Evolutionary conservation across 2,888 invertebrate species (phyloP).

Genomic region (Polietes domitor): DNA sequence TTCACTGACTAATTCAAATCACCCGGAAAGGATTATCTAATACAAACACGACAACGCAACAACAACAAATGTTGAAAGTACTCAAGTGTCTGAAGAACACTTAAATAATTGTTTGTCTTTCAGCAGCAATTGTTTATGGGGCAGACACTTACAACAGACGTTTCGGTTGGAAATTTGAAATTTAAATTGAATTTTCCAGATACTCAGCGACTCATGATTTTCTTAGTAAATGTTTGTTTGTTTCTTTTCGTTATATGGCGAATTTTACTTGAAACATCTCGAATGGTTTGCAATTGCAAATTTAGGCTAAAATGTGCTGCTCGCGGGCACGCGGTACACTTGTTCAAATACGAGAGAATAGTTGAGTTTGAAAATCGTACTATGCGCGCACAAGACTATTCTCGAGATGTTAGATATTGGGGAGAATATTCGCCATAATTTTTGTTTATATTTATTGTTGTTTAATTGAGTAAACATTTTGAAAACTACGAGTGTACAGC

Average conservation of each 20-base stretch:
- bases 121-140: constrained; percentile 26
- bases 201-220: neutral
- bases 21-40: constrained; percentile 67
- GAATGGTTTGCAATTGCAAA: neutral
- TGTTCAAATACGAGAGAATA: neutral
- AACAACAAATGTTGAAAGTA: constrained; percentile 3
- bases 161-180: neutral
- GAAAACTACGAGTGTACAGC: neutral
- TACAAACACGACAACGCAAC: constrained; percentile 42
- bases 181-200: neutral
- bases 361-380: neutral
- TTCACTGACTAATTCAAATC: constrained; percentile 54
- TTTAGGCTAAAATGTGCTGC: no score
- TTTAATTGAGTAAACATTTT: constrained; percentile 52
- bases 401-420: neutral
- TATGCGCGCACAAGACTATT: neutral
- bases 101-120: constrained; percentile 55
- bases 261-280: neutral
- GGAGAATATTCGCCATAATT: neutral
- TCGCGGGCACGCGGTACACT: no score
- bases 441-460: constrained; percentile 52
- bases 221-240: neutral
- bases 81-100: constrained; percentile 63
- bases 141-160: neutral
- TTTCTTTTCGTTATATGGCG: neutral